A percentile compares a stretch with the other conserved stretches of the same genome.
These are phyloP conservation scores for Portevinia maculata DNA, from an alignment of 2,888 invertebrate genomes.

Conservation along the genomic window DNA sequence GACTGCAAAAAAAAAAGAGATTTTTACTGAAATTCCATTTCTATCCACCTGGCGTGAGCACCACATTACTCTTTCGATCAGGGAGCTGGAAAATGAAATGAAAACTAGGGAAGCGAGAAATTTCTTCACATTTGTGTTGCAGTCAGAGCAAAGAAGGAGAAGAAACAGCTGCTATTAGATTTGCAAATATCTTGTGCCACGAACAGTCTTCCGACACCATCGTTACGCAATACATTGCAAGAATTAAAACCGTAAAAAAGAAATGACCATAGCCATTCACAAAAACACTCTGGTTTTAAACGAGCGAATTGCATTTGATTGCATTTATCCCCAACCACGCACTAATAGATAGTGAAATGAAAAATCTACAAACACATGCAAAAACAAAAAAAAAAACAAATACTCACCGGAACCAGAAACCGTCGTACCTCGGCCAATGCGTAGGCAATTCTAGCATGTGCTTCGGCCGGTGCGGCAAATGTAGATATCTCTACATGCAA, in stretches of 20 bases:
- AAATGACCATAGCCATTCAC: conserved; percentile 2
- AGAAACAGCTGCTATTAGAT: conserved; percentile 11
- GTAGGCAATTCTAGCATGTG: conserved; percentile 93
- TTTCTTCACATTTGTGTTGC: neutral
- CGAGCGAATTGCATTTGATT: conserved; percentile 44
- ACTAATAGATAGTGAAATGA: conserved; percentile 32
- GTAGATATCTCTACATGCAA: conserved; percentile 96
- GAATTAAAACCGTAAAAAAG: no score
- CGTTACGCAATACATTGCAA: conserved; percentile 26
- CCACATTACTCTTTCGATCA: conserved; percentile 5
- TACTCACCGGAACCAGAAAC: conserved; percentile 89
- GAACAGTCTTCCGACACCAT: conserved; percentile 10
- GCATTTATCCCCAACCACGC: conserved; percentile 31
- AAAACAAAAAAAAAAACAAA: conserved; percentile 13
- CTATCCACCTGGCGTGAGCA: neutral
- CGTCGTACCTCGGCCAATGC: conserved; percentile 91
- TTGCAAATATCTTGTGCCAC: conserved; percentile 8
- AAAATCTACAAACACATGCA: neutral
- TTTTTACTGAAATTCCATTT: conserved; percentile 5
- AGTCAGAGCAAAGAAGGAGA: neutral
- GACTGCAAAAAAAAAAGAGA: neutral
- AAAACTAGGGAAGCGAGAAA: conserved; percentile 1
- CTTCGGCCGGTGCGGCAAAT: conserved; percentile 95
- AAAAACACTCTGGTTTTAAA: conserved; percentile 5
- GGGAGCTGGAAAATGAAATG: conserved; percentile 1